Evolutionary conservation across 1,140 invertebrate species (phyloP), one percentile per base, ranked within the genome.

Genomic region (Ladona fulva): DNA sequence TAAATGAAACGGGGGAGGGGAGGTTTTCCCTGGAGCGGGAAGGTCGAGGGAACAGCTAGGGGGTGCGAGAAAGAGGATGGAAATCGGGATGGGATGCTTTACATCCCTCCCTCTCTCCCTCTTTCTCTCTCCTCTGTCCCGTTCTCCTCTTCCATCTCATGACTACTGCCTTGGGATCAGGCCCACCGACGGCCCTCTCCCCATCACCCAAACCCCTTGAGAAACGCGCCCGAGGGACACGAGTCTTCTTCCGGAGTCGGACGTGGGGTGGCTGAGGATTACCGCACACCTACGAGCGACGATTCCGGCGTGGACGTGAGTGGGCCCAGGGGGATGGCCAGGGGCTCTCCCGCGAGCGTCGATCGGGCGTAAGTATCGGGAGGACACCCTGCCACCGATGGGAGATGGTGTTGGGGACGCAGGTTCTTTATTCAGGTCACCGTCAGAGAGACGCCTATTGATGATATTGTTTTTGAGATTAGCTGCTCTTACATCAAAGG

Each of bases 221-320:
- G 52, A 66, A 66, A 66, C 52, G 52, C 52, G 52, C 52, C 52
- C 52, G 52, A 66, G 52, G 52, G 52, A 22, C 52, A 66, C n/a
- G 52, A 66, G 52, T 66, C 52, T 66, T 66, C 52, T 22, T 66
- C 52, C 16, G 79, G 78, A 24, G 79, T 76, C 73, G 25, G 24
- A 25, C 74, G 74, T 19, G 76, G 66, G 29, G 78, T 78, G 75
- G 74, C 59, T 25, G 86, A 87, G 77, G 90, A 91, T 81, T 90
- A 91, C 86, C 89, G 91, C 82, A 93, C 92, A 77, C 92, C 92
- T 22, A 66, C 52, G 75, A 93, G 92, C 84, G 92, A 94, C 85
- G 92, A 94, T 88, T 93, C 92, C 84, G 92, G 92, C 81, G 89
- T 94, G 82, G 92, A 93, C 83, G 88, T 93, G 84, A 91, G 91